Evolutionary conservation across 1,140 invertebrate genomes (phyloP), one percentile per base, ranked within the genome.

Genomic region (Agrypnia vestita): DNA sequence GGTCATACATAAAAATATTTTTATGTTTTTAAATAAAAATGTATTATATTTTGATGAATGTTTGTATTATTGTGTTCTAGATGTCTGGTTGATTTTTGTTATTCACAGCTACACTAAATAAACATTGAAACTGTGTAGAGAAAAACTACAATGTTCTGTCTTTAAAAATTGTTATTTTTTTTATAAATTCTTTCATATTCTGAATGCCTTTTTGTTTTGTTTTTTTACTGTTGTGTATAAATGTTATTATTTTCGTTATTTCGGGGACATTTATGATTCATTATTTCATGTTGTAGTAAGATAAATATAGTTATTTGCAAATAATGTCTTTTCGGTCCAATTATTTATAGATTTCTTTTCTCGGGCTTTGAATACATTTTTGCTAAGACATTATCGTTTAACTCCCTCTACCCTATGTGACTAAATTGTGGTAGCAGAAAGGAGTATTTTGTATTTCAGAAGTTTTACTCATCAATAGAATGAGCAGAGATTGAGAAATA

Each of bases 211-310:
- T 55, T 69, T 15, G 64, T 44, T 43, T 35, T 11, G 8, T 44
- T 11, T 15, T 13, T 46, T 19, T 74, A 15, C 11, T 19, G 55
- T 67, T 67, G 43, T 67, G 43, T 59, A 59, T 17, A 59, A 59
- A 59, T 59, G 8, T 59, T 59, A 59, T 59, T 10, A 59, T 59
- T 59, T 59, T 13, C 15, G 55, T 59, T 59, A 59, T 19, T 21
- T 21, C 17, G 8, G 55, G 15, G 15, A 59, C 11, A 59, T 59
- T 59, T 15, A 59, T 17, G 17, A 21, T 59, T 21, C 55, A 59
- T 59, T 59, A 8, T 59, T 59, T 59, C 21, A 59, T 59, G 55
- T 59, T 59, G 15, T n/a, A 59, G 21, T 59, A 59, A 59, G 55
- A 19, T 17, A 59, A 35, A 6, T 21, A 19, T 59, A 59, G 17